phyloP scores from a whole-genome alignment of 2,888 invertebrate genomes.

The Caenorhabditis japonica region DNA sequence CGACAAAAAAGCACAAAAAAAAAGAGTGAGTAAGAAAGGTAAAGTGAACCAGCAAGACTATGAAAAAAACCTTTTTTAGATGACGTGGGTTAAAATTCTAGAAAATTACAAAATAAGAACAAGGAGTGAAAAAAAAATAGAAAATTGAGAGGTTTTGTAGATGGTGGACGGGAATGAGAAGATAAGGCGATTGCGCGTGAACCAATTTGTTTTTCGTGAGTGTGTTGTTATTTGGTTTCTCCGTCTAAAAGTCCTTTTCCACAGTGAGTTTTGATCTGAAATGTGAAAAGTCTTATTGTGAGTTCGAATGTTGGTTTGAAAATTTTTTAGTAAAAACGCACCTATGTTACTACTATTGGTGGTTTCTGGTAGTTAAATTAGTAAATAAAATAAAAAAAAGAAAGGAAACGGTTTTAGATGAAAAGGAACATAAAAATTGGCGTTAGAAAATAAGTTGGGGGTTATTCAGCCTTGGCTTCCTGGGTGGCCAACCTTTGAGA shows the following conservation, averaged over 20 bases:
- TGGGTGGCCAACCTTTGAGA: conserved; percentile 62
- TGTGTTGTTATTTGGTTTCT: conserved; percentile 3
- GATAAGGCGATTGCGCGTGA: conserved; percentile 34
- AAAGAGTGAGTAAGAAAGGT: conserved; percentile 1
- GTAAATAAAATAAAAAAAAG: background rate
- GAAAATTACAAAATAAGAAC: background rate
- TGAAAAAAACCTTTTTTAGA: conserved; percentile 7
- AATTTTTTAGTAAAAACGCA: no score
- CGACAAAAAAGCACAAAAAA: conserved; percentile 9
- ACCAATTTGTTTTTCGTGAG: conserved; percentile 34
- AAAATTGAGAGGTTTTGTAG: no score
- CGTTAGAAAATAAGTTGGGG: conserved; percentile 24
- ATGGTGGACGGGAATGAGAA: conserved; percentile 35
- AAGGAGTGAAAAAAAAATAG: conserved; percentile 10
- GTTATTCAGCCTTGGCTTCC: conserved; percentile 62
- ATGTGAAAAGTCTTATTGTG: background rate
- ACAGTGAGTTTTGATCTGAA: conserved; percentile 38
- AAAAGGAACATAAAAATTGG: conserved; percentile 7
- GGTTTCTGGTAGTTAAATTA: no score
- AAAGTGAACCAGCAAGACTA: conserved; percentile 48
- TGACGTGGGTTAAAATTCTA: background rate
- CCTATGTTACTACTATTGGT: conserved; percentile 20
- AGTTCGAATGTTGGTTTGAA: no score
- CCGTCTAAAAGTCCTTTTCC: conserved; percentile 48
- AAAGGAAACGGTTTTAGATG: conserved; percentile 6